Base-by-base conservation (phyloP, 2,797 vertebrate genomes). In the Miichthys miiuy region DNA sequence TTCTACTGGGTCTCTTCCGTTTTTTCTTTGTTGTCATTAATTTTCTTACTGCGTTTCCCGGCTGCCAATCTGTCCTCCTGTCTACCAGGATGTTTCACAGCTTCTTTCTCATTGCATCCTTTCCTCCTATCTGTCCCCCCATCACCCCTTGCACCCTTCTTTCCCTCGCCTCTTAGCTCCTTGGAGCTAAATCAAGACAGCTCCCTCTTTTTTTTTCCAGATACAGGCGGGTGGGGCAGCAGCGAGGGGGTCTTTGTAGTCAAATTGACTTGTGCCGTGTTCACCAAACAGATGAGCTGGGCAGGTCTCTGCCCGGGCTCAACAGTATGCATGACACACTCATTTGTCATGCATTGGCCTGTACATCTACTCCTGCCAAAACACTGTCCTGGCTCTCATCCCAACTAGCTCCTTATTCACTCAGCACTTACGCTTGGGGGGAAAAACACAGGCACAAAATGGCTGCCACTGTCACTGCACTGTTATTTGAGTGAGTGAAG, bases 321-420 rank as follows among this genome's bases (percentile, higher is more conserved):
- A 58, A 78, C 86, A 80, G 74, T 74, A 75, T 82, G 85, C 84
- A 77, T 84, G 88, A 92, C 91, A 91, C 82, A 72, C 85, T 93
- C 90, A 86, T 93, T 91, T 91, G 85, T 94, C 90, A 93, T 91
- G 88, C 87, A 81, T 74, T 79, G 82, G 78, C 76, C 89, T 76
- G 80, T 38, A 42, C 17, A 46, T 84, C 68, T 68, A 25, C 84
- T 72, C 70, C 83, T 91, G 89, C 92, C 91, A 93, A 92, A 82
- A 84, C 4, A 9, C 85, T 71, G 77, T 88, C 80, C 82, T 93
- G 91, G 91, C 91, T 83, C 64, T 58, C 48, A 5, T 82, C 89
- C 92, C 84, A 61, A 81, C 80, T 72, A 75, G 68, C 83, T 82
- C 65, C 84, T 85, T 81, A 83, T 83, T 90, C 88, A 80, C 79